Evolutionary conservation across 2,113 vertebrate genomes (phyloP), one percentile per base, ranked within the genome.

Genomic region (Orthonyx spaldingii): DNA sequence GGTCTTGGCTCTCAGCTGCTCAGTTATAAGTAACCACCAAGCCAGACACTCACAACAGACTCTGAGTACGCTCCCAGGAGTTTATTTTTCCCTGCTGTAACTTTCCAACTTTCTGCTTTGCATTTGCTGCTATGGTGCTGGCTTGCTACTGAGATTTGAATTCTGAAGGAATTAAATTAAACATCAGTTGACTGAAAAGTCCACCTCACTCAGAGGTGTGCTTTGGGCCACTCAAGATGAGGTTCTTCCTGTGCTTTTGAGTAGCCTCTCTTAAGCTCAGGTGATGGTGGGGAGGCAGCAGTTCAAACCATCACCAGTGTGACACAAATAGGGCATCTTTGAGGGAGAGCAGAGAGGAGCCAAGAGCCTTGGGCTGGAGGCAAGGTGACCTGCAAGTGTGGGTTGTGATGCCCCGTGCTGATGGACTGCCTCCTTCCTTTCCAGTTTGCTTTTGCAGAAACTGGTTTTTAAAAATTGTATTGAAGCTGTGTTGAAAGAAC

Each of bases 381-480:
- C 1, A 0, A 76, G 76, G 52, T 72, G 61, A 39, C 23, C 22
- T 61, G 24, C 4, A 7, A 81, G n/a, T 1, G 0, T 55, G 30
- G 55, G 7, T 46, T 81, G 76, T n/a, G 46, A 76, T 86, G 49
- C 15, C 19, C 53, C 1, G 0, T 68, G 63, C 33, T 75, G 35
- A 33, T 16, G 55, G 47, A 39, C 32, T 35, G 6, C 37, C 33
- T 44, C 32, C 68, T 72, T 71, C 33, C 52, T 90, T 74, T 64
- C 68, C 59, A 46, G 5, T 77, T 77, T 72, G 37, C 33, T 89
- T 94, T 74, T 60, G 59, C 14, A 81, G 52, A 94, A 42, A 9
- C 19, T 42, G 33, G n/a, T n/a, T n/a, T n/a, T n/a, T n/a, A n/a
- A n/a, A 47, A 11, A 2, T 1, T 9, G 1, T 57, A 47, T 46